Evolutionary conservation across 2,888 invertebrate species (phyloP).

Genomic region (Nephrocerus scutellatus): DNA sequence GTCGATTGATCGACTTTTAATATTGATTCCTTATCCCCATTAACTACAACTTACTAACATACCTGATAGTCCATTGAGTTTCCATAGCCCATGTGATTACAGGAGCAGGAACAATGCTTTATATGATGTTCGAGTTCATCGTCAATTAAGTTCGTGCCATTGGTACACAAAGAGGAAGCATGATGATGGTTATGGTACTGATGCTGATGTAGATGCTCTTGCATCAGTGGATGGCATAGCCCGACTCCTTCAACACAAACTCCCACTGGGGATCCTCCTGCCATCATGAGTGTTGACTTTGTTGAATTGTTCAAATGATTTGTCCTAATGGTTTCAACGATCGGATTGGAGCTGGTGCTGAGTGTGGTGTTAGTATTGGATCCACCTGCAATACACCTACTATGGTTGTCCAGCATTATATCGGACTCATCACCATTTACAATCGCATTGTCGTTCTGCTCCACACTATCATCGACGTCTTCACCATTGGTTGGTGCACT

Average conservation of each 20-base stretch:
- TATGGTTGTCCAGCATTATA: no score
- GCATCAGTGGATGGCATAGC: conserved; percentile 25
- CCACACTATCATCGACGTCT: no score
- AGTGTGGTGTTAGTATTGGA: no score
- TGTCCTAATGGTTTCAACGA: conserved; percentile 29
- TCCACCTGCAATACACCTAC: no score
- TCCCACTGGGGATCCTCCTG: no score
- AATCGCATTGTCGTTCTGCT: no score
- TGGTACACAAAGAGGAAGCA: conserved; percentile 3
- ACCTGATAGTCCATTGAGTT: conserved; percentile 89
- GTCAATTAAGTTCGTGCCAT: conserved; percentile 50
- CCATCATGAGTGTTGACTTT: conserved; percentile 22
- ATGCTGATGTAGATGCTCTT: conserved; percentile 18
- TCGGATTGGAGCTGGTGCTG: no score
- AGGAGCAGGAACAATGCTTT: conserved; percentile 81
- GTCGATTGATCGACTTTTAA: no score
- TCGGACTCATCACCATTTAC: no score
- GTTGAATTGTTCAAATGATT: conserved; percentile 23
- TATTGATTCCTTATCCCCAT: no score
- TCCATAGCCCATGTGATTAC: conserved; percentile 90
- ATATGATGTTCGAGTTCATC: conserved; percentile 83
- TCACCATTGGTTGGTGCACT: no score
- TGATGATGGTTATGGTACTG: conserved; percentile 22
- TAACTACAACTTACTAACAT: conserved; percentile 25
- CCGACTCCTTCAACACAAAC: conserved; percentile 10